Conservation (phyloP, 2,797 vertebrate genomes). For the Buceros bicornis region DNA sequence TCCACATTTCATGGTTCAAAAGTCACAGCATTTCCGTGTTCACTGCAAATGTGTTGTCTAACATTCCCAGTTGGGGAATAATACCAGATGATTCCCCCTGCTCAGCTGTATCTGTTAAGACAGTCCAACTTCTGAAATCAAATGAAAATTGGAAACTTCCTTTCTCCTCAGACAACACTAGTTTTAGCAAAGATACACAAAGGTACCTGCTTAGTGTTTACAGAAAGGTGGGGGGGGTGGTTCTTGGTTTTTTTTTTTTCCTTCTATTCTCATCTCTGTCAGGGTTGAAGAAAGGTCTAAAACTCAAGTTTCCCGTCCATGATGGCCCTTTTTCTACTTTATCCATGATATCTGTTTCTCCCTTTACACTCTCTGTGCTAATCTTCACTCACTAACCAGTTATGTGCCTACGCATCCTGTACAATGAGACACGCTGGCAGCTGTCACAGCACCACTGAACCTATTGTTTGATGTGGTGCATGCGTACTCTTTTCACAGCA, state of each 20-base stretch:
- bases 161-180: not conserved
- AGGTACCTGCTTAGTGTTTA: not conserved
- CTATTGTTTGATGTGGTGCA: conserved; percentile 19
- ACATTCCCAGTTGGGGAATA: not conserved
- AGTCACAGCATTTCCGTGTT: not conserved
- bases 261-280: not conserved
- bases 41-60: not conserved
- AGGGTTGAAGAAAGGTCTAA: not conserved
- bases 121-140: not conserved
- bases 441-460: conserved; percentile 29
- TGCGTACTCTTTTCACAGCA: not conserved
- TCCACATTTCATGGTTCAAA: conserved; percentile 32
- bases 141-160: not conserved
- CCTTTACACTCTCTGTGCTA: not conserved
- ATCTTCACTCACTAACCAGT: not conserved
- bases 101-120: not conserved
- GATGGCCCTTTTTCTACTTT: not conserved
- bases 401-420: not conserved
- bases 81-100: not conserved
- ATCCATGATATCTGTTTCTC: not conserved
- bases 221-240: not conserved
- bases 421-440: not conserved
- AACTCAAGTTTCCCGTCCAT: not conserved
- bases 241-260: not conserved
- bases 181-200: not conserved